Conservation (phyloP, 2,888 invertebrate genomes). For the Geophilus truncorum region DNA sequence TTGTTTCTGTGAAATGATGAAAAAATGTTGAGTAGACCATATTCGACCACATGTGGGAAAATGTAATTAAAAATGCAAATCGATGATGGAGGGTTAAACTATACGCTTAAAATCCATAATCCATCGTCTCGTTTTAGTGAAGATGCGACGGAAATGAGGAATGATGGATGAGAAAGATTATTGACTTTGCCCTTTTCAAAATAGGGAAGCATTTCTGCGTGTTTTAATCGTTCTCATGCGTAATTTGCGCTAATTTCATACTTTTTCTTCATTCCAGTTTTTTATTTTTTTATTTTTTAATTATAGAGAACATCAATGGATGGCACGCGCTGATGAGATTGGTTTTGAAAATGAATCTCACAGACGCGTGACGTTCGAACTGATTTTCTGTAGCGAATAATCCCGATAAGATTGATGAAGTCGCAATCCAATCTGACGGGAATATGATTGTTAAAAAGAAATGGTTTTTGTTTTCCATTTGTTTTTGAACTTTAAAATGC, state of each 20-base stretch:
- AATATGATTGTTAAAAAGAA: background rate
- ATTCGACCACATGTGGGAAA: too few species aligned
- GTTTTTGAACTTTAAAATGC: background rate
- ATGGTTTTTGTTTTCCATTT: background rate
- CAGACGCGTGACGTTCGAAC: background rate
- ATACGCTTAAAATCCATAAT: background rate
- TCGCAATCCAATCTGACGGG: background rate
- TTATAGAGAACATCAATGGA: background rate
- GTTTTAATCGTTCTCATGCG: background rate
- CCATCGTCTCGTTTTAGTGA: background rate
- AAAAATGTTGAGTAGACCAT: too few species aligned
- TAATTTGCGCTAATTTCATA: background rate
- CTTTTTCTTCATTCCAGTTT: background rate
- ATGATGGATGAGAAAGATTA: background rate
- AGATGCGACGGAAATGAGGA: background rate
- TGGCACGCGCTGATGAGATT: background rate
- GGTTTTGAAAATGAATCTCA: background rate
- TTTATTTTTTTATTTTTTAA: background rate
- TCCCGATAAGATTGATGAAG: slow-evolving; percentile 9
- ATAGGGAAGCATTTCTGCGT: background rate
- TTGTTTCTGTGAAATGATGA: background rate
- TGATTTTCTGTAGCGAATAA: background rate
- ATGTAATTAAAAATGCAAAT: background rate
- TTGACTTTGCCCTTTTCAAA: background rate
- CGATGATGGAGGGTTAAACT: too few species aligned